Evolutionary conservation across 2,888 invertebrate genomes (phyloP).

Genomic region (Oxycera nigricornis): DNA sequence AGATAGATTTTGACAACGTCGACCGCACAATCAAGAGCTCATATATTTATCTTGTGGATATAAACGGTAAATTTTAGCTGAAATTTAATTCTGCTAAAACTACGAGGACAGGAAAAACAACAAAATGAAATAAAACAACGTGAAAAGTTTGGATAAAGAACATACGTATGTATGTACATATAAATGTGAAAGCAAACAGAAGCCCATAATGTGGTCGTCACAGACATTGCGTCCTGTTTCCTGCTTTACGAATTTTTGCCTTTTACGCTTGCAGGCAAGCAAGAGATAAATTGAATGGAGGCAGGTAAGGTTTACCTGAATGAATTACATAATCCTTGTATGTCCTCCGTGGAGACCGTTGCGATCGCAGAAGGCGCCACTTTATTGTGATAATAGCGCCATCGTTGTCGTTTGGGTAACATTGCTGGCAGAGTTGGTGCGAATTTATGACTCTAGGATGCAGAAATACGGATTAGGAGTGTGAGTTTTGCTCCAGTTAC

Average conservation of each 20-base stretch:
- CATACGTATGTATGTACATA: neutral
- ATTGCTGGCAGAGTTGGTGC: neutral
- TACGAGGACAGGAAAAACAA: neutral
- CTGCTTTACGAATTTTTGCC: neutral
- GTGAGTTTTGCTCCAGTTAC: constrained; percentile 2
- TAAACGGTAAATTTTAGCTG: neutral
- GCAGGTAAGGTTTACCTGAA: constrained; percentile 18
- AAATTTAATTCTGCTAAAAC: neutral
- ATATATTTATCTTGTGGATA: constrained; percentile 10
- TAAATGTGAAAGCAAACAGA: constrained; percentile 7
- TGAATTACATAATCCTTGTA: constrained; percentile 1
- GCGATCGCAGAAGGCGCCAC: neutral
- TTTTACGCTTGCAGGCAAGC: neutral
- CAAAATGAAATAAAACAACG: neutral
- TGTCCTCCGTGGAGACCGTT: neutral
- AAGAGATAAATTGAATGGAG: constrained; percentile 8
- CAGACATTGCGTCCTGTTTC: neutral
- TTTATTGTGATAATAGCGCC: neutral
- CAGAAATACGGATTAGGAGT: neutral
- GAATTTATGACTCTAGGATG: neutral
- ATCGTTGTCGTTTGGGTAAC: neutral
- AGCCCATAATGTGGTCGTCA: neutral
- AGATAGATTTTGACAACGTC: neutral
- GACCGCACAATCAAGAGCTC: neutral
- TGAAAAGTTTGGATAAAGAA: neutral